Conservation (phyloP, 2,797 vertebrate species). For the Enteromius treurensis region DNA sequence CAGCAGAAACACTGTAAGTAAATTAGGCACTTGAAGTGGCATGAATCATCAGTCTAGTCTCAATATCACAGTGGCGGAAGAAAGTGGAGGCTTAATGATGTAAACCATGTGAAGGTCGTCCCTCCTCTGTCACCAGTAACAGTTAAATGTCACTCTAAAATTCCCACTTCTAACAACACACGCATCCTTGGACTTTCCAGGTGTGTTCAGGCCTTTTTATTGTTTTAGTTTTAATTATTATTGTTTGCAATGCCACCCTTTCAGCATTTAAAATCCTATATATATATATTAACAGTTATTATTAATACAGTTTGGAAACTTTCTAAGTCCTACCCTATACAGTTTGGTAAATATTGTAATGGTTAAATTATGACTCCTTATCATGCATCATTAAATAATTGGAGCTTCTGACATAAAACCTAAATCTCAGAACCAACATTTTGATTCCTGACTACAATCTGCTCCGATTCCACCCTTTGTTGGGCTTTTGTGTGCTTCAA, state of each 20-base stretch:
- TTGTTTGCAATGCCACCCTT: neutral
- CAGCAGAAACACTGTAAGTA: neutral
- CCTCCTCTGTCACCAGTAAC: slow-evolving; percentile 62
- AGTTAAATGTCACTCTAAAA: slow-evolving; percentile 75
- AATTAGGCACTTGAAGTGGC: slow-evolving; percentile 22
- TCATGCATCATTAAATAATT: neutral
- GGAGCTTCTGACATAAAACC: slow-evolving; percentile 11
- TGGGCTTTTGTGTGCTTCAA: slow-evolving; percentile 48
- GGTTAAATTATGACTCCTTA: neutral
- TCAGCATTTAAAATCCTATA: neutral
- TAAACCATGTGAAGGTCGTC: slow-evolving; percentile 39
- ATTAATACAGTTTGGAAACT: neutral
- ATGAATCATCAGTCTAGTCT: slow-evolving; percentile 31
- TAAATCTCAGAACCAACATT: slow-evolving; percentile 27
- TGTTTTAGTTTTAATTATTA: neutral
- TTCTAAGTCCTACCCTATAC: neutral
- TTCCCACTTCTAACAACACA: slow-evolving; percentile 37
- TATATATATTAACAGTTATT: neutral
- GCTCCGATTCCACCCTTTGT: slow-evolving; percentile 46
- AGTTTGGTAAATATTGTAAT: slow-evolving; percentile 7
- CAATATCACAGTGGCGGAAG: slow-evolving; percentile 26
- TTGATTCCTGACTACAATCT: slow-evolving; percentile 49
- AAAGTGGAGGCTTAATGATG: slow-evolving; percentile 27
- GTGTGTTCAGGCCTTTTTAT: slow-evolving; percentile 21
- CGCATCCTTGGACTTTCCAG: slow-evolving; percentile 28